phyloP scores from a whole-genome alignment of 2,113 vertebrate genomes.

The Glaucomys volans region DNA sequence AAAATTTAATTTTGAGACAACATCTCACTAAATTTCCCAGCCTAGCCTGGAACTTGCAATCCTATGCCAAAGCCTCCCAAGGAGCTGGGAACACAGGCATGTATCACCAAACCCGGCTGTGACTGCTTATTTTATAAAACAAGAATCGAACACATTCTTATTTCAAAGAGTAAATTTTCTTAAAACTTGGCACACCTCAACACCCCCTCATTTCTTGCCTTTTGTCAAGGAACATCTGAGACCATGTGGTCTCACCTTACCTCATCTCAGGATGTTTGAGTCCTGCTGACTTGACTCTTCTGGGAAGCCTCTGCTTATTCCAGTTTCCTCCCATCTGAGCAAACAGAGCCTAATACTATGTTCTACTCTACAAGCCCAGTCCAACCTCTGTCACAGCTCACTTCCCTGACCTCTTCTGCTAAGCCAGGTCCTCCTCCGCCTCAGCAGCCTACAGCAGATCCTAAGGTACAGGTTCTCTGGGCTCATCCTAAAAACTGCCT shows the following conservation, averaged over 20 bases:
- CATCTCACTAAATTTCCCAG: not conserved
- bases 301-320: constrained; percentile 19
- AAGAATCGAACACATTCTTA: not conserved
- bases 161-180: constrained; percentile 19
- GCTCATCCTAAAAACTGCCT: not conserved
- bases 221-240: not conserved
- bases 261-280: constrained; percentile 41
- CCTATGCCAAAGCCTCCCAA: not conserved
- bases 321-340: constrained; percentile 20
- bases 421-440: not conserved
- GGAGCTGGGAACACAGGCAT: not conserved
- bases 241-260: not conserved
- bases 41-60: not conserved
- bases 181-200: not conserved
- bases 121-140: not conserved
- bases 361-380: not conserved
- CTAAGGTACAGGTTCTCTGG: not conserved
- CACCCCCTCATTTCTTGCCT: not conserved
- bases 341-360: constrained; percentile 47
- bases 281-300: constrained; percentile 3
- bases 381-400: not conserved
- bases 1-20: not conserved
- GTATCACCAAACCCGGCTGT: not conserved
- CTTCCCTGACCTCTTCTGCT: not conserved
- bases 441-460: not conserved